Evolutionary conservation across 1,140 invertebrate genomes (phyloP).

Genomic region (Trichoplusia ni): DNA sequence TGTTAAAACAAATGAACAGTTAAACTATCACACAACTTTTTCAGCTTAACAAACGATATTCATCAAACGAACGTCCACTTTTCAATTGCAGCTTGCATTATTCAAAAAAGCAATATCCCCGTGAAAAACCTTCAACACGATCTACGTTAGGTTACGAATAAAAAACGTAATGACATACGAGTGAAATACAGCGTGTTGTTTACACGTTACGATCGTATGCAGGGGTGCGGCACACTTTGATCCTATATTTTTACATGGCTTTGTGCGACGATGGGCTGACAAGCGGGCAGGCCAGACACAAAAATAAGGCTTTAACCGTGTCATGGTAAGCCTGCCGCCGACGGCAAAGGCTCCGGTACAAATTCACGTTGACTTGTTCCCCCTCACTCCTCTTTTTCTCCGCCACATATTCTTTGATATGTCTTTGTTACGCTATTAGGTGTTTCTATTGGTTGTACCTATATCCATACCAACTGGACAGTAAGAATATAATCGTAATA

Average conservation of each 20-base stretch:
- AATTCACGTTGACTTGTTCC: conserved; percentile 73
- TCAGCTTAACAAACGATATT: no score
- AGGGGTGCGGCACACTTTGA: conserved; percentile 69
- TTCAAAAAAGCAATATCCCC: conserved; percentile 1
- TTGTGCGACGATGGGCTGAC: conserved; percentile 75
- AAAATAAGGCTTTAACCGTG: conserved; percentile 80
- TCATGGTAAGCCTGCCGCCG: conserved; percentile 78
- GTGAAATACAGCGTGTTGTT: conserved; percentile 45
- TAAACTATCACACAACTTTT: background rate
- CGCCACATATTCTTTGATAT: conserved; percentile 40
- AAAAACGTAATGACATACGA: conserved; percentile 38
- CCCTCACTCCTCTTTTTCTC: conserved; percentile 44
- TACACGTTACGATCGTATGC: conserved; percentile 53
- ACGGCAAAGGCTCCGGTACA: conserved; percentile 77
- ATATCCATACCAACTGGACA: background rate
- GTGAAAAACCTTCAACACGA: conserved; percentile 21
- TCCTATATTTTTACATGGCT: conserved; percentile 79
- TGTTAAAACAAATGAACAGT: background rate
- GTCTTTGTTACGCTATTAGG: background rate
- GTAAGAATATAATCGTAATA: background rate
- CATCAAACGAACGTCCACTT: no score
- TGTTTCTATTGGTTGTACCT: no score
- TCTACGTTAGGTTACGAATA: conserved; percentile 18
- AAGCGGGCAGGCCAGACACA: conserved; percentile 76
- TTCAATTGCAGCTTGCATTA: background rate